Conservation (phyloP, 2,888 invertebrate genomes). For the Cremastobaeus sp. region DNA sequence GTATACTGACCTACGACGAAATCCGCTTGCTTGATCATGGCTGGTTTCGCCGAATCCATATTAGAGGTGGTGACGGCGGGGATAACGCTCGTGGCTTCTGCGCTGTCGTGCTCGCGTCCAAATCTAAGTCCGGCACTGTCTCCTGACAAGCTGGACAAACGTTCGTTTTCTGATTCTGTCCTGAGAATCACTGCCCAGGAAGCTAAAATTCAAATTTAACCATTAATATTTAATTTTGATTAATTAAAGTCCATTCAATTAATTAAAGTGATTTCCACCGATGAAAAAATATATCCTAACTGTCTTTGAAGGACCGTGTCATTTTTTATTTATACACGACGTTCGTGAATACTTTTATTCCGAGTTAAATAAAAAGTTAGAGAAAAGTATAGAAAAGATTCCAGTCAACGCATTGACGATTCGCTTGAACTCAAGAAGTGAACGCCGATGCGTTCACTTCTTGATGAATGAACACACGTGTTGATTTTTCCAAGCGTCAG, state of each 20-base stretch:
- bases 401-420: too few relatives aligned
- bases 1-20: slow-evolving; percentile 75
- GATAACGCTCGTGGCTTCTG: slow-evolving; percentile 69
- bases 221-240: too few relatives aligned
- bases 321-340: too few relatives aligned
- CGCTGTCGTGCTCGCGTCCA: slow-evolving; percentile 71
- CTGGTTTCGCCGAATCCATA: slow-evolving; percentile 72
- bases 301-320: too few relatives aligned
- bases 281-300: too few relatives aligned
- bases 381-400: too few relatives aligned
- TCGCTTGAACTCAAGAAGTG: too few relatives aligned
- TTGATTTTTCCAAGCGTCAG: background rate
- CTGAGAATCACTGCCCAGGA: slow-evolving; percentile 73
- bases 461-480: background rate
- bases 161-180: slow-evolving; percentile 69
- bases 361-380: too few relatives aligned
- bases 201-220: slow-evolving; percentile 63
- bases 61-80: slow-evolving; percentile 48
- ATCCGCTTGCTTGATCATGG: slow-evolving; percentile 74
- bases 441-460: too few relatives aligned
- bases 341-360: too few relatives aligned
- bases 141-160: slow-evolving; percentile 70
- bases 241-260: too few relatives aligned
- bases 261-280: too few relatives aligned
- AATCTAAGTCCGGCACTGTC: slow-evolving; percentile 71